Percentiles rank a stretch among this genome's conserved stretches.
Evolutionary conservation across 2,797 vertebrate species (phyloP).

Genomic region (Microchirus variegatus): DNA sequence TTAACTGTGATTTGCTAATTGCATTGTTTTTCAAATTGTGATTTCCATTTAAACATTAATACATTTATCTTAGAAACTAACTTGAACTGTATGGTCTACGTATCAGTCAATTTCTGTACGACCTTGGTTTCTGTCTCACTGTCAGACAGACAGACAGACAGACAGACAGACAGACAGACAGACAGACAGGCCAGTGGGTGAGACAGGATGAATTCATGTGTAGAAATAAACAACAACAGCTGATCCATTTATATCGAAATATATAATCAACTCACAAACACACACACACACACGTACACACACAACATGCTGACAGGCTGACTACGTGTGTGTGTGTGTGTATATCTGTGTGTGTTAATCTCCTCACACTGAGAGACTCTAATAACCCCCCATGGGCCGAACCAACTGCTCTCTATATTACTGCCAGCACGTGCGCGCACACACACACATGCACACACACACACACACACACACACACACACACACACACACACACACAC

Average conservation of each 20-base stretch:
- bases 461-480: slow-evolving; percentile 42
- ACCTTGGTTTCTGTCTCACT: slow-evolving; percentile 14
- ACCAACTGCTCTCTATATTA: slow-evolving; percentile 73
- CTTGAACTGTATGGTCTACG: background rate
- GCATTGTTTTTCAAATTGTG: too few relatives aligned
- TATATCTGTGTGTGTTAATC: slow-evolving; percentile 69
- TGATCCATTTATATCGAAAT: slow-evolving; percentile 68
- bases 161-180: background rate
- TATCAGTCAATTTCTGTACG: too few relatives aligned
- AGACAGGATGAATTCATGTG: slow-evolving; percentile 33
- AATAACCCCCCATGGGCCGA: slow-evolving; percentile 73
- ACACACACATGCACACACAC: too few relatives aligned
- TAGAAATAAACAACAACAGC: slow-evolving; percentile 64
- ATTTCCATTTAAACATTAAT: too few relatives aligned
- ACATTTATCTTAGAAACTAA: background rate
- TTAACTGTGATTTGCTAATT: too few relatives aligned
- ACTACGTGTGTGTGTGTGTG: slow-evolving; percentile 43
- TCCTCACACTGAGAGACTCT: slow-evolving; percentile 73
- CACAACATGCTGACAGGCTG: slow-evolving; percentile 51
- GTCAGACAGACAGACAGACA: slow-evolving; percentile 18
- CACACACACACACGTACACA: slow-evolving; percentile 20
- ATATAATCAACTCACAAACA: slow-evolving; percentile 57
- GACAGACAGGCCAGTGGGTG: slow-evolving; percentile 18
- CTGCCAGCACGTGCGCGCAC: slow-evolving; percentile 63
- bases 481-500: slow-evolving; percentile 42